These are phyloP conservation scores for Nemotelus nigrinus DNA, from an alignment of 2,888 invertebrate genomes.

Conservation along the genomic window DNA sequence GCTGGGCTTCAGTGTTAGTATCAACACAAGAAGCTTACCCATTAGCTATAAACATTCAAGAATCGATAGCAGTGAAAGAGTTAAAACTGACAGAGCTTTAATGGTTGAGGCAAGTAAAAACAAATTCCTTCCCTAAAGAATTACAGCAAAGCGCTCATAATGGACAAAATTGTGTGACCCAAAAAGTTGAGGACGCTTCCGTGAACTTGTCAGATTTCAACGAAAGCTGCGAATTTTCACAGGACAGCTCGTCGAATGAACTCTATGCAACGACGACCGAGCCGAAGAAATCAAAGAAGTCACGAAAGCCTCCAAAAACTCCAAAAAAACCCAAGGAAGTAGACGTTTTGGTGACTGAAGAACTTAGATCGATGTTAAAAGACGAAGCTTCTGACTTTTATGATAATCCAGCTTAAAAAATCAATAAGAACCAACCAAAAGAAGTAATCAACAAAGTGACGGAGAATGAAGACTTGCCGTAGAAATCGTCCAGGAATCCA, in stretches of 20 bases:
- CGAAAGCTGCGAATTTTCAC: constrained; percentile 68
- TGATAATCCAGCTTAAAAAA: constrained; percentile 75
- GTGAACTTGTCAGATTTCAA: constrained; percentile 71
- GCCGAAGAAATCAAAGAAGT: constrained; percentile 74
- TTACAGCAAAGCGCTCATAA: no score
- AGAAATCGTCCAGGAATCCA: constrained; percentile 56
- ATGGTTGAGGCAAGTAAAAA: no score
- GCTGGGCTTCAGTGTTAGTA: no score
- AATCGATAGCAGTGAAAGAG: no score
- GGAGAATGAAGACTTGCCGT: constrained; percentile 52
- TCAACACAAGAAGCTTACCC: no score
- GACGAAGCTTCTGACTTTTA: constrained; percentile 73
- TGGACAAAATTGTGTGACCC: constrained; percentile 86
- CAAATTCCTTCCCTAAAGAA: no score
- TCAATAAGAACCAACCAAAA: constrained; percentile 67
- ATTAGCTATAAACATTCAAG: no score
- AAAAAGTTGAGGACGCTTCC: constrained; percentile 74
- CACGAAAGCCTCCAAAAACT: constrained; percentile 78
- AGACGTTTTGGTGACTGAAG: constrained; percentile 38
- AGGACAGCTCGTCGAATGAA: constrained; percentile 72
- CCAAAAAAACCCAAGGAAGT: constrained; percentile 66
- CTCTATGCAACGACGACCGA: constrained; percentile 72
- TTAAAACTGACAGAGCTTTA: no score
- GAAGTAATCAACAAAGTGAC: no score
- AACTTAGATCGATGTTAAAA: constrained; percentile 61